A percentile compares a stretch with the other conserved stretches of the same genome.
Evolutionary conservation across 2,888 invertebrate genomes (phyloP).

Genomic region (Cabera pusaria): DNA sequence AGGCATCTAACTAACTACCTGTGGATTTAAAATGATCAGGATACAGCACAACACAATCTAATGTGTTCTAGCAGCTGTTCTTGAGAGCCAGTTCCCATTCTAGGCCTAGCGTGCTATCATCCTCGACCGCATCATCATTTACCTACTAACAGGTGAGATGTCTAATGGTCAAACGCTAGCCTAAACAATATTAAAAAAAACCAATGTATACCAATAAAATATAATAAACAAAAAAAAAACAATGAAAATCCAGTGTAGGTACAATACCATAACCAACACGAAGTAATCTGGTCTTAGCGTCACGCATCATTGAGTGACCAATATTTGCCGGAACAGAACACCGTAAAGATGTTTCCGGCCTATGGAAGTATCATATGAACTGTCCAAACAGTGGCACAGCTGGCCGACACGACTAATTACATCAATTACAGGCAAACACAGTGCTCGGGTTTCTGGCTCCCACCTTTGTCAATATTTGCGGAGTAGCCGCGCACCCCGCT

Average conservation of each 20-base stretch:
- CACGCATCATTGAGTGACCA: slow-evolving; percentile 75
- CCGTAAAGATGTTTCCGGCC: slow-evolving; percentile 78
- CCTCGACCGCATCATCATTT: too few relatives aligned
- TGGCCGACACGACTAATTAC: slow-evolving; percentile 83
- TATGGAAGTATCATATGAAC: slow-evolving; percentile 78
- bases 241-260: not conserved
- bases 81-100: too few relatives aligned
- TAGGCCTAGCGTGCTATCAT: too few relatives aligned
- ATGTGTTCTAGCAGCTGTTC: too few relatives aligned
- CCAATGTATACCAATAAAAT: too few relatives aligned
- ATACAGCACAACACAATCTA: not conserved
- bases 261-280: slow-evolving; percentile 16
- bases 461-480: slow-evolving; percentile 81
- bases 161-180: too few relatives aligned
- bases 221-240: not conserved
- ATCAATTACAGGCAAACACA: slow-evolving; percentile 80
- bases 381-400: slow-evolving; percentile 72
- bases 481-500: slow-evolving; percentile 38
- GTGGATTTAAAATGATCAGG: too few relatives aligned
- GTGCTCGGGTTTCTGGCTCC: slow-evolving; percentile 73
- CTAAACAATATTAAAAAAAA: too few relatives aligned
- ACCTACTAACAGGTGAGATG: too few relatives aligned
- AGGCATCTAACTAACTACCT: too few relatives aligned
- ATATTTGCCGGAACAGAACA: slow-evolving; percentile 76
- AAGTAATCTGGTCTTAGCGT: slow-evolving; percentile 56